phyloP scores from a whole-genome alignment of 2,113 vertebrate genomes.

The Oncorhynchus keta region DNA sequence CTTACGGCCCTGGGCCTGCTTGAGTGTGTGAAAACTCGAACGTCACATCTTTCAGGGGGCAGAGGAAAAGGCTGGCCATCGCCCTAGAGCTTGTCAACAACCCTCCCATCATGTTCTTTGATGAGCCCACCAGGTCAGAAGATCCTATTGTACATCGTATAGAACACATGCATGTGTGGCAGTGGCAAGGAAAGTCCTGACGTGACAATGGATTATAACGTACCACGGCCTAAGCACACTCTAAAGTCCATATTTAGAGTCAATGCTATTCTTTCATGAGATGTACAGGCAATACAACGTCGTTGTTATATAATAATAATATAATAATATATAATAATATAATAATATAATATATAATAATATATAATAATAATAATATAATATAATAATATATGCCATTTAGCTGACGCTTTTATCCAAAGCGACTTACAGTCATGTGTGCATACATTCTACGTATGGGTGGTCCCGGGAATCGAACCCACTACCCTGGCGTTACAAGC shows the following conservation, averaged over 20 bases:
- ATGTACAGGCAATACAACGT: neutral
- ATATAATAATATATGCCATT: too few species aligned
- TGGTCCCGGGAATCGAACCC: too few species aligned
- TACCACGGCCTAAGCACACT: neutral
- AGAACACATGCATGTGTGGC: neutral
- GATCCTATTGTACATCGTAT: neutral
- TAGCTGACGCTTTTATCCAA: too few species aligned
- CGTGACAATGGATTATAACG: neutral
- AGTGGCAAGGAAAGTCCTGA: neutral
- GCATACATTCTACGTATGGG: too few species aligned
- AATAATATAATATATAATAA: too few species aligned
- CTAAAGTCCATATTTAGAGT: neutral
- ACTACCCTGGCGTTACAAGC: too few species aligned
- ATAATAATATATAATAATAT: too few species aligned
- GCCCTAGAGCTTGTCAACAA: constrained; percentile 87
- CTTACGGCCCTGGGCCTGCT: constrained; percentile 81
- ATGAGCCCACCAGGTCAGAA: constrained; percentile 85
- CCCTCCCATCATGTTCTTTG: constrained; percentile 88
- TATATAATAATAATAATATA: too few species aligned
- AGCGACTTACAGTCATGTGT: too few species aligned
- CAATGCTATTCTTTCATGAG: neutral
- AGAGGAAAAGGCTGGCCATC: constrained; percentile 85
- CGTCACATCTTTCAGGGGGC: constrained; percentile 85
- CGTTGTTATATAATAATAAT: too few species aligned
- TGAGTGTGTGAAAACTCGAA: constrained; percentile 78